Conservation (phyloP, 2,797 vertebrate species). For the Crenichthys baileyi region DNA sequence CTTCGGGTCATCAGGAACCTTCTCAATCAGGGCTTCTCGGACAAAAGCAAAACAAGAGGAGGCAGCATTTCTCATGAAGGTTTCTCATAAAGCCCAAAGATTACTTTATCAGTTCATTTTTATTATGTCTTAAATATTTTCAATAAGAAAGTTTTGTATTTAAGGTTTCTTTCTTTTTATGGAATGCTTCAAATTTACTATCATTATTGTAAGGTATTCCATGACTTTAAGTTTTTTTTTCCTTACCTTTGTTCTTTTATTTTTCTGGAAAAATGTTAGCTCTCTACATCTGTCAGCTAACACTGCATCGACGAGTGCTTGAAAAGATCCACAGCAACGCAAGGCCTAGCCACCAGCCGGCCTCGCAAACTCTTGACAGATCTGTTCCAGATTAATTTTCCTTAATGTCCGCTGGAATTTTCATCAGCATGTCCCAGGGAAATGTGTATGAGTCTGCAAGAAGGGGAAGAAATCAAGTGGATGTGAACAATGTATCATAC, state of each 20-base stretch:
- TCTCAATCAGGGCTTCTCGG: not conserved
- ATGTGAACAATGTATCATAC: constrained; percentile 46
- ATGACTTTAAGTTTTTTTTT: not conserved
- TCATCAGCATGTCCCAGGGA: constrained; percentile 45
- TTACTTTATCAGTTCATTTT: not conserved
- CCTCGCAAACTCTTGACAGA: constrained; percentile 61
- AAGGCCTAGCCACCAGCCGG: constrained; percentile 24
- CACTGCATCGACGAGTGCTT: constrained; percentile 45
- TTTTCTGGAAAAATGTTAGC: constrained; percentile 9
- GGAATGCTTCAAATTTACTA: not conserved
- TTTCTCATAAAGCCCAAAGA: not conserved
- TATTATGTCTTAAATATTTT: not conserved
- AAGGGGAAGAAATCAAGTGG: constrained; percentile 39
- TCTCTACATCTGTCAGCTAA: constrained; percentile 36
- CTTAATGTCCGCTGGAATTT: constrained; percentile 60
- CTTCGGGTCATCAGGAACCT: not conserved
- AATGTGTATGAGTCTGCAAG: constrained; percentile 28
- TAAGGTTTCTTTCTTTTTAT: not conserved
- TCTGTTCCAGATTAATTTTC: constrained; percentile 73
- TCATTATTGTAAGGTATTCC: not conserved
- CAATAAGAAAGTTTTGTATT: not conserved
- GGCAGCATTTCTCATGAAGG: too few species aligned
- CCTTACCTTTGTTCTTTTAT: not conserved
- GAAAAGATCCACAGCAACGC: not conserved
- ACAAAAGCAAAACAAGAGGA: not conserved